phyloP scores from a whole-genome alignment of 2,113 vertebrate genomes.

The Ceuthmochares aereus region DNA sequence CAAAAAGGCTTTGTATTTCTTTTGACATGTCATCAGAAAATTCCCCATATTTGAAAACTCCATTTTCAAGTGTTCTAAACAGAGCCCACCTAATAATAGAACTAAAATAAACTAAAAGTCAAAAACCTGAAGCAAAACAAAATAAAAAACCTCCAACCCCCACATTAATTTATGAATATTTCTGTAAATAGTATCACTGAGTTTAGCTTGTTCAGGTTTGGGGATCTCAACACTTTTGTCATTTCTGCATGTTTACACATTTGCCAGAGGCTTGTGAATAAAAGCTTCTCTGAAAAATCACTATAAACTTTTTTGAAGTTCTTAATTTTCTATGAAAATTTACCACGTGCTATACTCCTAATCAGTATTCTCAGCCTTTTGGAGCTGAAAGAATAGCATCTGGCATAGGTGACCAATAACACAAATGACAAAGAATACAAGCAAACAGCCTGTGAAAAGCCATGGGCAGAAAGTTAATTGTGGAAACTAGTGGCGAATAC shows the following conservation, averaged over 20 bases:
- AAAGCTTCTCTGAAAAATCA: neutral
- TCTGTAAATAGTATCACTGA: conserved; percentile 3
- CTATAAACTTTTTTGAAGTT: neutral
- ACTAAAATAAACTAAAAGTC: neutral
- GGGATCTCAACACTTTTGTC: conserved; percentile 12
- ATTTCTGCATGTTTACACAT: conserved; percentile 36
- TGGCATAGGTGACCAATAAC: conserved; percentile 10
- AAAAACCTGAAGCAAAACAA: neutral
- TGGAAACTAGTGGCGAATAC: conserved; percentile 55
- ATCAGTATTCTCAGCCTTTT: neutral
- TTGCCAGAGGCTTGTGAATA: conserved; percentile 6
- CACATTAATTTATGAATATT: conserved; percentile 5
- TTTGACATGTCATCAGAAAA: conserved; percentile 15
- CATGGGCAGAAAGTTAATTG: neutral
- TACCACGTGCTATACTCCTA: neutral
- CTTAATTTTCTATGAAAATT: neutral
- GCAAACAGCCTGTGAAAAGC: neutral
- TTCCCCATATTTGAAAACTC: neutral
- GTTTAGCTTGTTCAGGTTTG: neutral
- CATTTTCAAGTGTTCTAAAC: neutral
- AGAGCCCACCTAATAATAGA: conserved; percentile 30
- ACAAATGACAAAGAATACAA: conserved; percentile 59
- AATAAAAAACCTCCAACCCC: neutral
- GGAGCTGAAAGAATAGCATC: conserved; percentile 3
- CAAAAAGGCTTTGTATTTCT: conserved; percentile 6